These are phyloP conservation scores for Aphidoletes aphidimyza DNA, from an alignment of 2,888 invertebrate species.

Conservation along the genomic window DNA sequence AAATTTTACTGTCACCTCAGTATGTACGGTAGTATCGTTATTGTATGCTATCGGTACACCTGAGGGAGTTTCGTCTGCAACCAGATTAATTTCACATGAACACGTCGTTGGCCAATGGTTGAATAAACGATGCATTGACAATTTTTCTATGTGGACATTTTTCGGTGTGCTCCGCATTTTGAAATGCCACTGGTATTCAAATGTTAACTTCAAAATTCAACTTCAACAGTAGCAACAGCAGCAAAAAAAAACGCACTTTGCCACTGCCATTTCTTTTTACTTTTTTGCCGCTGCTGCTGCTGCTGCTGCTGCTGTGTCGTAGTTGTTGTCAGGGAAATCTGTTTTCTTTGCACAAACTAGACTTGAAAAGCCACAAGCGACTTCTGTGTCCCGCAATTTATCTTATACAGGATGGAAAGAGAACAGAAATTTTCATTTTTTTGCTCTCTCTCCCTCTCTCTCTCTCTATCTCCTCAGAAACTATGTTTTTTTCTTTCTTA, in stretches of 20 bases:
- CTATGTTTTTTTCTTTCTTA: not conserved
- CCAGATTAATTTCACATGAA: constrained; percentile 31
- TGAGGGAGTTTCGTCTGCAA: not conserved
- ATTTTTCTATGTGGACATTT: not conserved
- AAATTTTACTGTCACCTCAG: not conserved
- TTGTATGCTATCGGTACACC: not conserved
- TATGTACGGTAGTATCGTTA: not conserved
- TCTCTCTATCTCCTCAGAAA: not conserved
- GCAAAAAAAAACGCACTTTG: not conserved
- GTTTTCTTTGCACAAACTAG: not conserved
- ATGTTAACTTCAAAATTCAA: not conserved
- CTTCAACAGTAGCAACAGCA: too few species aligned
- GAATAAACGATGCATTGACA: constrained; percentile 25
- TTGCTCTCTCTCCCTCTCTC: too few species aligned
- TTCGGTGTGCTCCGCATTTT: not conserved
- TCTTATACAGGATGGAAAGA: constrained; percentile 13
- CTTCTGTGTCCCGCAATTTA: not conserved
- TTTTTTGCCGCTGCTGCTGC: too few species aligned
- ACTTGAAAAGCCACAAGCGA: constrained; percentile 26
- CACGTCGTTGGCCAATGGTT: constrained; percentile 25
- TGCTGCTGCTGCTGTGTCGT: too few species aligned
- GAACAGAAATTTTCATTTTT: not conserved
- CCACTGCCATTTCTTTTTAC: not conserved
- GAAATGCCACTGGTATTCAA: not conserved
- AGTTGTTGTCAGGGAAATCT: not conserved